Evolutionary conservation across 2,888 invertebrate genomes (phyloP).

Genomic region (Mechanitis mazaeus): DNA sequence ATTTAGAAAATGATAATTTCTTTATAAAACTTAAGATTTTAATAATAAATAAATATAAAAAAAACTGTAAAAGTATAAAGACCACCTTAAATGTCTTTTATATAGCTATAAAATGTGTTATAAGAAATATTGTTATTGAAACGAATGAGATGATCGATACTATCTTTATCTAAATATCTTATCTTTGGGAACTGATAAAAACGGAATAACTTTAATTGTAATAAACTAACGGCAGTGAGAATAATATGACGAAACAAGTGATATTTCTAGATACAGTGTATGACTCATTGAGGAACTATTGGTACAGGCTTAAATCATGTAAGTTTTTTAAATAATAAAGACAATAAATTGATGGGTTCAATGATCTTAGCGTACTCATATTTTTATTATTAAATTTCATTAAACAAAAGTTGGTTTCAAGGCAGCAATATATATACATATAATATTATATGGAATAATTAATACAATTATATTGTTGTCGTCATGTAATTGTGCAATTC

Average conservation of each 20-base stretch:
- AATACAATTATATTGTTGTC: conserved; percentile 9
- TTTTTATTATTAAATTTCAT: too few relatives aligned
- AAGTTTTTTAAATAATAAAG: conserved; percentile 38
- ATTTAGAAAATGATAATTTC: too few relatives aligned
- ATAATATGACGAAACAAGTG: conserved; percentile 51
- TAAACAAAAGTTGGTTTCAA: too few relatives aligned
- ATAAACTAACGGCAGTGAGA: background rate
- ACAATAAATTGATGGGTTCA: background rate
- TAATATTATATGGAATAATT: too few relatives aligned
- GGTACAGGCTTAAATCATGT: conserved; percentile 63
- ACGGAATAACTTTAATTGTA: background rate
- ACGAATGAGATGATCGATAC: background rate
- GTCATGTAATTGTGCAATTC: conserved; percentile 16
- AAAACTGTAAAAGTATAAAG: too few relatives aligned
- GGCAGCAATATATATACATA: too few relatives aligned
- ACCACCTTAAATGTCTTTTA: too few relatives aligned
- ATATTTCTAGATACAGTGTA: conserved; percentile 41
- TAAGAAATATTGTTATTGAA: too few relatives aligned
- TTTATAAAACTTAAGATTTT: too few relatives aligned
- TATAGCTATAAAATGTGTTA: too few relatives aligned
- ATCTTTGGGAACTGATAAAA: background rate
- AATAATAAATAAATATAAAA: too few relatives aligned
- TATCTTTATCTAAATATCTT: conserved; percentile 3
- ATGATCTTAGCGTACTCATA: too few relatives aligned
- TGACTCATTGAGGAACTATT: conserved; percentile 49